Conservation (phyloP, 2,888 invertebrate genomes). For the Sminthurides aquaticus region DNA sequence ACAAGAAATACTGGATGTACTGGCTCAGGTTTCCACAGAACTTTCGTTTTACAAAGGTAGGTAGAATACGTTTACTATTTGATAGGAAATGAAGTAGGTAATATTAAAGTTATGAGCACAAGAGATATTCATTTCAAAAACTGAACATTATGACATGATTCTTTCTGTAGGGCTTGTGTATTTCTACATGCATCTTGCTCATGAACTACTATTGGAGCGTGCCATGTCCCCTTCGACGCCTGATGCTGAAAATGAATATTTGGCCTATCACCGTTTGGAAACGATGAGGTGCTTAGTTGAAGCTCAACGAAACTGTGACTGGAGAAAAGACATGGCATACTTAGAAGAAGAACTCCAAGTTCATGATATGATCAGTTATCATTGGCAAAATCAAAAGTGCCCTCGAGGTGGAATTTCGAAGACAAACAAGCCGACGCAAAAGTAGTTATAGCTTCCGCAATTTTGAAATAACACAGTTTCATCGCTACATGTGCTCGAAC, state of each 20-base stretch:
- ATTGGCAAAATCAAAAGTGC: constrained; percentile 5
- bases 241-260: background rate
- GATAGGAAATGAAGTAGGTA: no score
- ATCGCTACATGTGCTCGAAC: no score
- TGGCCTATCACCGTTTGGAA: constrained; percentile 5
- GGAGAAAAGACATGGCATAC: background rate
- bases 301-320: constrained; percentile 6
- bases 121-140: no score
- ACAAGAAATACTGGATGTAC: constrained; percentile 2
- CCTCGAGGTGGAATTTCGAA: no score
- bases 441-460: no score
- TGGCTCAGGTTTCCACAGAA: background rate
- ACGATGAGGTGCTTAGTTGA: constrained; percentile 5
- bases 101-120: no score
- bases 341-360: constrained; percentile 5
- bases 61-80: no score
- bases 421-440: no score
- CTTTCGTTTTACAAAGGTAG: constrained; percentile 13
- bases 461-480: no score
- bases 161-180: constrained; percentile 5
- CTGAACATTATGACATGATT: no score
- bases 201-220: constrained; percentile 10
- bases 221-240: background rate
- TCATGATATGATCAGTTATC: background rate
- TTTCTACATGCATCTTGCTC: constrained; percentile 14